Conservation (phyloP, 2,113 vertebrate species). For the Scortum barcoo region DNA sequence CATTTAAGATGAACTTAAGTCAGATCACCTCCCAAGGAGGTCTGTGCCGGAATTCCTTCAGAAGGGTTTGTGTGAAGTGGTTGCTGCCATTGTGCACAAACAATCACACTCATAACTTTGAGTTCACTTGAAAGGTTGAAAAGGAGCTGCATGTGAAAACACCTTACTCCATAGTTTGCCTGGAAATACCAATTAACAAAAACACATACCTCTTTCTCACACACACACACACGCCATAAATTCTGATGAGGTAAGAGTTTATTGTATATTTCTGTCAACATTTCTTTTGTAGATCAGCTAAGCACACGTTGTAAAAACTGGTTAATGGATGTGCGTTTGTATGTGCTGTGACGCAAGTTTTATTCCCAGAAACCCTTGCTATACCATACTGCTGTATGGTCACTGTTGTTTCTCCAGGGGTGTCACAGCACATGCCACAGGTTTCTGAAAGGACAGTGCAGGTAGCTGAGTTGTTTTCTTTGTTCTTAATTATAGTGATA, state of each 20-base stretch:
- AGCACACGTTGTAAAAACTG: slow-evolving; percentile 43
- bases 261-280: slow-evolving; percentile 10
- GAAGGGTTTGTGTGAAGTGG: neutral
- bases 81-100: neutral
- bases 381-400: neutral
- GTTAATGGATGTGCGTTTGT: neutral
- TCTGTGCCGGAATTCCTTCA: slow-evolving; percentile 15
- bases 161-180: neutral
- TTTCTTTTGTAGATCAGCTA: slow-evolving; percentile 29
- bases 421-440: neutral
- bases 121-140: slow-evolving; percentile 8
- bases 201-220: neutral
- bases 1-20: slow-evolving; percentile 30
- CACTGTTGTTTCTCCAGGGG: neutral
- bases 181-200: slow-evolving; percentile 6
- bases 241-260: neutral
- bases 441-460: neutral
- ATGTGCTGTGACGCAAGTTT: neutral
- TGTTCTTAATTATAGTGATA: slow-evolving; percentile 17
- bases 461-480: slow-evolving; percentile 14
- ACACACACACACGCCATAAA: slow-evolving; percentile 3
- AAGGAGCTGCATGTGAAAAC: neutral
- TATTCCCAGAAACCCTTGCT: neutral
- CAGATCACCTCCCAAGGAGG: slow-evolving; percentile 25
- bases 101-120: slow-evolving; percentile 18